phyloP scores from a whole-genome alignment of 2,888 invertebrate species.

The Drosophila pseudotakahashii region DNA sequence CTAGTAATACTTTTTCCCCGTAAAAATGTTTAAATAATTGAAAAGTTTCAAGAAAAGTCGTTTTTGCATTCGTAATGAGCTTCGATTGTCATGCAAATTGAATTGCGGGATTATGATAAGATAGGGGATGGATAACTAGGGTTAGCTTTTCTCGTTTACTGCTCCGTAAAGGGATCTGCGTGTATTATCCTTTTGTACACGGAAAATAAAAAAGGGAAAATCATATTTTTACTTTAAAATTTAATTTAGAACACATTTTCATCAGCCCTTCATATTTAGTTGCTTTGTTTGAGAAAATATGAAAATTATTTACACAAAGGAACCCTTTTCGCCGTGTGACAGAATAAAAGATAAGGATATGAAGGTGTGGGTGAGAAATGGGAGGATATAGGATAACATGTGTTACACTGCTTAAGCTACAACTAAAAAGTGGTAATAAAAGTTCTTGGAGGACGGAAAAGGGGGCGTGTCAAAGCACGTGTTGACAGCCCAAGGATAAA shows the following conservation, averaged over 20 bases:
- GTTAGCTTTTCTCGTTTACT: constrained; percentile 4
- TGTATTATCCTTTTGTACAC: constrained; percentile 3
- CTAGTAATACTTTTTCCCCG: background rate
- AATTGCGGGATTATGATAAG: constrained; percentile 31
- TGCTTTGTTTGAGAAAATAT: constrained; percentile 2
- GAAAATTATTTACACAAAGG: constrained; percentile 35
- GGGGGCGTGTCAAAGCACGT: constrained; percentile 34
- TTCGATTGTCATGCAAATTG: constrained; percentile 40
- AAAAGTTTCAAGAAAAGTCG: constrained; percentile 47
- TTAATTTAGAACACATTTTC: background rate
- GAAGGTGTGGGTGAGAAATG: background rate
- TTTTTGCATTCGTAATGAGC: constrained; percentile 46
- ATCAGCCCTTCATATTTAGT: background rate
- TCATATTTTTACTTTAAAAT: background rate
- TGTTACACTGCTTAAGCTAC: constrained; percentile 32
- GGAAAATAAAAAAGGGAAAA: background rate
- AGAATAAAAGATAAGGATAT: constrained; percentile 6
- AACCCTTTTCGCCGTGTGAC: background rate
- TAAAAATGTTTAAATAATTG: constrained; percentile 47
- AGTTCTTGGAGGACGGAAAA: background rate
- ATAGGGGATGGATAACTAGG: constrained; percentile 4
- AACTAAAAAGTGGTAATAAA: background rate
- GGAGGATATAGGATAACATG: constrained; percentile 38
- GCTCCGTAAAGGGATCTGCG: background rate
- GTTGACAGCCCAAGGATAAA: constrained; percentile 41